phyloP scores from a whole-genome alignment of 1,140 invertebrate species.

The Megathymus violae region DNA sequence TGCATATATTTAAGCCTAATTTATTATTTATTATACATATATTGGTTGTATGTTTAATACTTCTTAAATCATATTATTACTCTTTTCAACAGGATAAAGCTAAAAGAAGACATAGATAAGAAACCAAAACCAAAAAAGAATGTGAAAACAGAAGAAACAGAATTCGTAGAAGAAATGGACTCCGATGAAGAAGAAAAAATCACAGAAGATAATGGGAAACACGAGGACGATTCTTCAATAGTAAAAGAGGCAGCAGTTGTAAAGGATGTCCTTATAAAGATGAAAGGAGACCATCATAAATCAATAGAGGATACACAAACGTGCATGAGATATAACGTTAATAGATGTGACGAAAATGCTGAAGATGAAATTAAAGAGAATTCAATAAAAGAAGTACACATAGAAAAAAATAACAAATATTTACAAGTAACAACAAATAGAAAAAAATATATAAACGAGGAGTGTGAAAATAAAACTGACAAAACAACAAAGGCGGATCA shows the following conservation, averaged over 20 bases:
- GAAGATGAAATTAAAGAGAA: conserved; percentile 24
- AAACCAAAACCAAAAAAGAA: conserved; percentile 51
- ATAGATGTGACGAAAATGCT: conserved; percentile 18
- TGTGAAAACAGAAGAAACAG: conserved; percentile 54
- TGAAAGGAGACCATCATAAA: background rate
- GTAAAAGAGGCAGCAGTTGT: conserved; percentile 22
- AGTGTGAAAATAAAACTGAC: conserved; percentile 26
- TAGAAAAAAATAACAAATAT: background rate
- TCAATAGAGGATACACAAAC: conserved; percentile 29
- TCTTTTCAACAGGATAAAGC: conserved; percentile 54
- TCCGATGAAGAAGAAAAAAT: conserved; percentile 67
- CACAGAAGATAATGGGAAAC: conserved; percentile 16
- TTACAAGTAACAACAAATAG: too few species aligned
- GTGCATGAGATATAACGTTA: conserved; percentile 14
- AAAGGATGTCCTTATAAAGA: conserved; percentile 13
- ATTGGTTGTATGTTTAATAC: conserved; percentile 40
- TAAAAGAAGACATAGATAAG: conserved; percentile 67
- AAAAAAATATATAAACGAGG: too few species aligned
- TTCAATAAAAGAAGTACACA: background rate
- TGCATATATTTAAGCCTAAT: too few species aligned
- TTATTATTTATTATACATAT: too few species aligned
- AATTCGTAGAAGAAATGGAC: conserved; percentile 80
- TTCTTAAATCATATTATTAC: background rate
- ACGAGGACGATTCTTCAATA: conserved; percentile 11
- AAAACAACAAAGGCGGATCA: conserved; percentile 27